A percentile compares a stretch with the other conserved stretches of the same genome.
Evolutionary conservation across 1,140 invertebrate genomes (phyloP).

Genomic region (Idris sp.): DNA sequence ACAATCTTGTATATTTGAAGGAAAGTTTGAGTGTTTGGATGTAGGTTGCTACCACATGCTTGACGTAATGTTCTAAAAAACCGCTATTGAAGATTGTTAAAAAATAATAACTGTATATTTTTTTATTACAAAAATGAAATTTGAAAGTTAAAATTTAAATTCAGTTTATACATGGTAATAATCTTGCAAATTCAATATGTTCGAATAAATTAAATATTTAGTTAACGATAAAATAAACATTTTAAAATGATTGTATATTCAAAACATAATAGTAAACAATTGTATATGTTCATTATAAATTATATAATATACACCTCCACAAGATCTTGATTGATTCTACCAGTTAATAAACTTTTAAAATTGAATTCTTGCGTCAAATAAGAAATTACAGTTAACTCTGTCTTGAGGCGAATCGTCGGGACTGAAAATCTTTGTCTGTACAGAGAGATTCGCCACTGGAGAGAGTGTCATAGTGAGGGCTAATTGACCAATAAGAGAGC

Average conservation of each 20-base stretch:
- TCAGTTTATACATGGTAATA: too few species aligned
- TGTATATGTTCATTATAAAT: background rate
- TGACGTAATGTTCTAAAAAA: constrained; percentile 38
- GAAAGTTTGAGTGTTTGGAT: constrained; percentile 21
- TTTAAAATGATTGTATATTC: background rate
- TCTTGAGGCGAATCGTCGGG: too few species aligned
- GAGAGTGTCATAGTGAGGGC: too few species aligned
- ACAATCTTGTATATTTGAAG: constrained; percentile 36
- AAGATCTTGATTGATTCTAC: constrained; percentile 9
- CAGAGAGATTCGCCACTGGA: too few species aligned
- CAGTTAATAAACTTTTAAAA: background rate
- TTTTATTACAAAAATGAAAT: too few species aligned
- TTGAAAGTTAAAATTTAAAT: too few species aligned
- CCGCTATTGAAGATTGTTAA: constrained; percentile 3
- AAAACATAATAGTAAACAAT: background rate
- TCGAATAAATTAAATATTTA: too few species aligned
- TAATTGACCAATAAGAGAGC: too few species aligned
- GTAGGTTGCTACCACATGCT: constrained; percentile 21
- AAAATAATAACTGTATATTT: too few species aligned
- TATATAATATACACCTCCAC: constrained; percentile 6
- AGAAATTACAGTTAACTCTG: too few species aligned
- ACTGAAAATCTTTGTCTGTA: too few species aligned
- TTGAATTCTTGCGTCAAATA: background rate
- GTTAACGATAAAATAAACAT: background rate
- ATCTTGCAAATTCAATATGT: too few species aligned